Base-by-base conservation (phyloP, 1,140 invertebrate species). In the Drosophila nasuta region DNA sequence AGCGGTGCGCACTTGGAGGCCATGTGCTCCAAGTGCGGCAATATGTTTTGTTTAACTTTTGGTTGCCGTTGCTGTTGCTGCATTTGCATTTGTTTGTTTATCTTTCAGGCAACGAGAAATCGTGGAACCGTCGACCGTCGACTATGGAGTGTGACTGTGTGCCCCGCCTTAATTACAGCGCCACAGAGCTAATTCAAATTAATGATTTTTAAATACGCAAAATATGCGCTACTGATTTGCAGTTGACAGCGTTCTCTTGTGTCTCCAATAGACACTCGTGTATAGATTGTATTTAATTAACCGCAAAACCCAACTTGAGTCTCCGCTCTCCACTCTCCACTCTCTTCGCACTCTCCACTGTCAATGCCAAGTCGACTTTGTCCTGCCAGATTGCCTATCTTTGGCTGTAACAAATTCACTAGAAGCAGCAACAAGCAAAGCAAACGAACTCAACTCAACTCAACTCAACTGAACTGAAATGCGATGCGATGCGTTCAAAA, bases 11-110 rank as follows among this genome's bases (percentile, higher is more conserved):
- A 82, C 80, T 75, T 75, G 69, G 69, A 30, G 75, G 82, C 85
- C 71, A 86, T 86, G 82, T 79, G 76, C 82, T 74, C 79, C 83
- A 79, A 77, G 69, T 87, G 79, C 60, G 82, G 82, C 82, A 79
- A 82, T 87, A 77, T 87, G 82, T 87, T 87, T 87, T 88, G 72
- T 87, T 87, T 87, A 85, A 85, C 81, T 70, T 81, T 81, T 75
- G 59, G 60, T 51, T 71, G 73, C 10, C 17, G 54, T 6, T 54
- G 46, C 17, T 64, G 49, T 63, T 62, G 48, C 64, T 65, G 64
- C 73, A 81, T 86, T 86, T 76, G 73, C 77, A 71, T 73, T 81
- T 69, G 78, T 86, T 85, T 83, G 81, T 85, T 83, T 83, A 83
- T 83, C 74, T 85, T 67, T 25, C 49, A 33, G 62, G 33, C 33